Percentiles rank a stretch among this genome's conserved stretches.
These are phyloP conservation scores for Stenurella melanura DNA, from an alignment of 2,888 invertebrate genomes.

Conservation along the genomic window DNA sequence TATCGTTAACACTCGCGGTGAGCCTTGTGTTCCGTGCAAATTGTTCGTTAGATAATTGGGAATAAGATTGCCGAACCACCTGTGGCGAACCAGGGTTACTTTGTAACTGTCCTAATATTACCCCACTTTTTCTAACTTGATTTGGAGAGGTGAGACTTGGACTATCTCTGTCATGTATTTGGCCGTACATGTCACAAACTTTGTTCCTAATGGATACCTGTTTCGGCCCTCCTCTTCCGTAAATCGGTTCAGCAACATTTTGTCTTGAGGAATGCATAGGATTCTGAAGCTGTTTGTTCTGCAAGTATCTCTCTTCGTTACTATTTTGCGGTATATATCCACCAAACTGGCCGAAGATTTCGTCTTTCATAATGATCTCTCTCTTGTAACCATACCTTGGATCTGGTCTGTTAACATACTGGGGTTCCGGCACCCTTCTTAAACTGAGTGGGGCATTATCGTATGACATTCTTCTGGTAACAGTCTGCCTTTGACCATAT, in stretches of 20 bases:
- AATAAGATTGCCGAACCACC: constrained; percentile 51
- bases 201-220: constrained; percentile 68
- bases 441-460: constrained; percentile 41
- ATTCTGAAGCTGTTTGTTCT: constrained; percentile 43
- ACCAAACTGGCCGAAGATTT: constrained; percentile 60
- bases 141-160: constrained; percentile 48
- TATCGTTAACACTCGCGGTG: constrained; percentile 72
- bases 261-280: constrained; percentile 58
- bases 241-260: constrained; percentile 59
- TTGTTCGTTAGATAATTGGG: constrained; percentile 60
- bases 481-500: constrained; percentile 54
- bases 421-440: constrained; percentile 24
- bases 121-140: constrained; percentile 63
- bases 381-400: constrained; percentile 32
- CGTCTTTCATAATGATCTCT: constrained; percentile 60
- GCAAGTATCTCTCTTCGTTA: constrained; percentile 23
- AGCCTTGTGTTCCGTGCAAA: constrained; percentile 70
- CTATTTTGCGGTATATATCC: constrained; percentile 53
- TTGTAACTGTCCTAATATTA: constrained; percentile 70
- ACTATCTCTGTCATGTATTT: constrained; percentile 69
- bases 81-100: constrained; percentile 55
- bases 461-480: constrained; percentile 53
- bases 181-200: constrained; percentile 72
- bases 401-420: constrained; percentile 19
- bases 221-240: constrained; percentile 52